Conservation (phyloP, 2,113 vertebrate species). For the Anolis carolinensis region DNA sequence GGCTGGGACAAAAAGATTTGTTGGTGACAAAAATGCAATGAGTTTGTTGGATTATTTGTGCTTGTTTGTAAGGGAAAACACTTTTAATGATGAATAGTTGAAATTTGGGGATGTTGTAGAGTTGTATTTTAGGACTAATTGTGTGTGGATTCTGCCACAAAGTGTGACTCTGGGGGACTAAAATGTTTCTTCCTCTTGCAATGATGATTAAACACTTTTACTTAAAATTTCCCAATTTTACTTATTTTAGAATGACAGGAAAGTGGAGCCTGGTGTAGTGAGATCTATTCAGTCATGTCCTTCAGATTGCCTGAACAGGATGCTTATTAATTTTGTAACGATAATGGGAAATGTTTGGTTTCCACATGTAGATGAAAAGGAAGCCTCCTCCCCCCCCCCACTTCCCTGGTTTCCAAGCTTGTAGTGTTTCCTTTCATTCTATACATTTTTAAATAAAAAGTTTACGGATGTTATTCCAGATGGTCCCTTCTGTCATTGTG, state of each 20-base stretch:
- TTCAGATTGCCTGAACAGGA: neutral
- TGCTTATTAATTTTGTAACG: neutral
- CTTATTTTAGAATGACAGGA: neutral
- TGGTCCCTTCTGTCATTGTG: constrained; percentile 14
- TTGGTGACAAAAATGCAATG: too few species aligned
- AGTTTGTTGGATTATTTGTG: too few species aligned
- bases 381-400: constrained; percentile 26
- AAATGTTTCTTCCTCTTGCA: too few species aligned
- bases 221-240: neutral
- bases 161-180: too few species aligned
- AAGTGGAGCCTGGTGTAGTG: neutral
- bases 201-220: neutral
- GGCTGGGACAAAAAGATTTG: too few species aligned
- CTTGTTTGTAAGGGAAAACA: too few species aligned
- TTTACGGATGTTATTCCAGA: neutral
- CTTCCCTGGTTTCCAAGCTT: constrained; percentile 4
- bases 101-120: too few species aligned
- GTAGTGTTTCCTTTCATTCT: constrained; percentile 52
- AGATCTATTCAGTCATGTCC: neutral
- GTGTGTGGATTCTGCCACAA: too few species aligned
- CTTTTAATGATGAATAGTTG: too few species aligned
- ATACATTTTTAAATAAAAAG: constrained; percentile 25
- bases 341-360: neutral
- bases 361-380: constrained; percentile 39
- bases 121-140: too few species aligned